A percentile compares a stretch with the other conserved stretches of the same genome.
phyloP scores from a whole-genome alignment of 2,888 invertebrate genomes.

The Hyppa rectilinea region DNA sequence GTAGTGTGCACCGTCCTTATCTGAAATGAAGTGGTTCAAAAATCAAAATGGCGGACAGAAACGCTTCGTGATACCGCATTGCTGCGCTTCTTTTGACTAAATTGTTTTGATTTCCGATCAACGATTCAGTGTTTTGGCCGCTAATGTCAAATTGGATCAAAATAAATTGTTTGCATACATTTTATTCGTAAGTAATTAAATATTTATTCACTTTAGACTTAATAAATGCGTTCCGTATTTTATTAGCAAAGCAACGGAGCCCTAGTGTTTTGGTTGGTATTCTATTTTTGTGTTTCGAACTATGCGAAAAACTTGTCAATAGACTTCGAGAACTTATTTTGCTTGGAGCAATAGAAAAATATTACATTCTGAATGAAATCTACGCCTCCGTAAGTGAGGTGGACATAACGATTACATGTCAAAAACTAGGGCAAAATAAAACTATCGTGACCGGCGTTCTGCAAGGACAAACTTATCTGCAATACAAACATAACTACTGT shows the following conservation, averaged over 20 bases:
- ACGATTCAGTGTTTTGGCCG: conserved; percentile 70
- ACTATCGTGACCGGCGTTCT: background rate
- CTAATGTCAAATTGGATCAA: conserved; percentile 77
- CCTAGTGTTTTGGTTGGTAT: conserved; percentile 8
- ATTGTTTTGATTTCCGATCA: conserved; percentile 74
- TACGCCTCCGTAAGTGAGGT: background rate
- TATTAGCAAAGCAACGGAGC: background rate
- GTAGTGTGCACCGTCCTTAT: conserved; percentile 30
- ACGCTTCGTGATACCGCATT: conserved; percentile 75
- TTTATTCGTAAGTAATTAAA: conserved; percentile 47
- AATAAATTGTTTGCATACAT: conserved; percentile 58
- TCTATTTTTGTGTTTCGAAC: background rate
- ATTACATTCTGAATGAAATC: background rate
- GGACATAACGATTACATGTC: conserved; percentile 1
- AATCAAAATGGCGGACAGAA: conserved; percentile 76
- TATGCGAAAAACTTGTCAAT: conserved; percentile 2
- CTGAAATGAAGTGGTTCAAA: conserved; percentile 55
- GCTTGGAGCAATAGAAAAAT: background rate
- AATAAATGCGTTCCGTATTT: conserved; percentile 12
- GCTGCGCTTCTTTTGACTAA: conserved; percentile 75
- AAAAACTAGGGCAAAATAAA: conserved; percentile 6
- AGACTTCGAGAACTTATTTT: background rate
- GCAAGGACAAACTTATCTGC: background rate
- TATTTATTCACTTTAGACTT: background rate
- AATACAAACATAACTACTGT: background rate